phyloP scores from a whole-genome alignment of 2,113 vertebrate species.

The Eidolon helvum region DNA sequence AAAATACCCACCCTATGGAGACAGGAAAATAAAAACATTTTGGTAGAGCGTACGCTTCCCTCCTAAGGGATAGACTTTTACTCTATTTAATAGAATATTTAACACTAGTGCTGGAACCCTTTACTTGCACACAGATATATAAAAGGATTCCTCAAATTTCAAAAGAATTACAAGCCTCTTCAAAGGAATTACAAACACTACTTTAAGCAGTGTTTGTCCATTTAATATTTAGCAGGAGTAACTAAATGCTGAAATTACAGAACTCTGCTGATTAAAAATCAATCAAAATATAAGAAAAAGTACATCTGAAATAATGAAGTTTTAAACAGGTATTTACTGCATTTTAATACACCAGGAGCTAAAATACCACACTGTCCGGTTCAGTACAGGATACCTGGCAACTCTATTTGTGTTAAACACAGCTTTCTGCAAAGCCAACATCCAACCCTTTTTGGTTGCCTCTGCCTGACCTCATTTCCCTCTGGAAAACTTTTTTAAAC shows the following conservation, averaged over 20 bases:
- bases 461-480: constrained; percentile 53
- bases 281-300: constrained; percentile 48
- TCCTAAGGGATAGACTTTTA: neutral
- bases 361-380: neutral
- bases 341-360: neutral
- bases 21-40: neutral
- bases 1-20: neutral
- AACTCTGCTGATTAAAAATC: constrained; percentile 50
- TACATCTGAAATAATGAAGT: constrained; percentile 38
- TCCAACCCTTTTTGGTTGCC: neutral
- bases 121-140: constrained; percentile 4
- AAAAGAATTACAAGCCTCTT: neutral
- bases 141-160: constrained; percentile 58
- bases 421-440: constrained; percentile 9
- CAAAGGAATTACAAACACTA: too few relatives aligned
- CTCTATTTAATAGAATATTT: constrained; percentile 31
- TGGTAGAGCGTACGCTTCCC: neutral
- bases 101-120: neutral
- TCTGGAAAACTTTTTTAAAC: constrained; percentile 48
- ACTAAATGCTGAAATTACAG: constrained; percentile 64
- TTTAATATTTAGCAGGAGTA: neutral
- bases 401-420: neutral
- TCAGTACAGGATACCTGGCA: constrained; percentile 38
- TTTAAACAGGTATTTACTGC: neutral
- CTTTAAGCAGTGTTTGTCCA: constrained; percentile 26